These are phyloP conservation scores for Ligdia adustata DNA, from an alignment of 2,888 invertebrate species.

Conservation along the genomic window DNA sequence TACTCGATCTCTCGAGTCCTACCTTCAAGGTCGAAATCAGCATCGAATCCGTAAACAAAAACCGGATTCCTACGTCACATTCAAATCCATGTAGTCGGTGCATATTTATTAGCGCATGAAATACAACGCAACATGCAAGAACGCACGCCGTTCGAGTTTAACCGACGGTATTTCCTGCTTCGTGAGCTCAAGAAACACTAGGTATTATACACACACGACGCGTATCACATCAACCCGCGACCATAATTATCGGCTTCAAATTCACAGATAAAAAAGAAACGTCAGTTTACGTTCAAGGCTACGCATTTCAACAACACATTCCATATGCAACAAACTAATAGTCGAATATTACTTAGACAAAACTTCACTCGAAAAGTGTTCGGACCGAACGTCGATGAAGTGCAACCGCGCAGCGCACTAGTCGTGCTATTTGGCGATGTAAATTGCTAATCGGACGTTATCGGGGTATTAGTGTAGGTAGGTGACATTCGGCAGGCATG, in stretches of 20 bases:
- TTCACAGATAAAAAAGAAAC: constrained; percentile 50
- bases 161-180: constrained; percentile 57
- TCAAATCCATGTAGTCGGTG: constrained; percentile 57
- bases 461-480: constrained; percentile 69
- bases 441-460: constrained; percentile 69
- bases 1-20: constrained; percentile 51
- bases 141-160: constrained; percentile 38
- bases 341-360: constrained; percentile 51
- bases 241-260: constrained; percentile 58
- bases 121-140: constrained; percentile 49
- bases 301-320: constrained; percentile 74
- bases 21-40: constrained; percentile 70
- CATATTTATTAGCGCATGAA: constrained; percentile 57
- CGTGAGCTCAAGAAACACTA: constrained; percentile 50
- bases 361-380: constrained; percentile 56
- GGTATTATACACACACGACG: constrained; percentile 50
- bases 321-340: constrained; percentile 49
- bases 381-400: constrained; percentile 39
- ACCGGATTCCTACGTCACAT: constrained; percentile 69
- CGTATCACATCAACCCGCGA: constrained; percentile 47
- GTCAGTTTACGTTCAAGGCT: constrained; percentile 59
- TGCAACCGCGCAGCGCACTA: constrained; percentile 56
- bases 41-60: constrained; percentile 69
- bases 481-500: constrained; percentile 75
- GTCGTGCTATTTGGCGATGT: constrained; percentile 65